A percentile compares a stretch with the other conserved stretches of the same genome.
Conservation (phyloP, 2,113 vertebrate species). For the Campylomormyrus tamandua region DNA sequence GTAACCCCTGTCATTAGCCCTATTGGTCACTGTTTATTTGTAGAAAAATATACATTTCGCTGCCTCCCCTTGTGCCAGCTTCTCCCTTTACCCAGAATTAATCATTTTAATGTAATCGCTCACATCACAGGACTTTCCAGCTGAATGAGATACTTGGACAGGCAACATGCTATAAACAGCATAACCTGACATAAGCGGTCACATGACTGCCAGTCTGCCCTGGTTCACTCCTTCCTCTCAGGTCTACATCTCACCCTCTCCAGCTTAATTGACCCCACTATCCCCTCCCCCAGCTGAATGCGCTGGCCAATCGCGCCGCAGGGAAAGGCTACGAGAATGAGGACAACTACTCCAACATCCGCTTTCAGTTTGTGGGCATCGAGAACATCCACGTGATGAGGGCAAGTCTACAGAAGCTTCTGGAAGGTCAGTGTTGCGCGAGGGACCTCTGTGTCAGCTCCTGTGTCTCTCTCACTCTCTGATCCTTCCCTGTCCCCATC, state of each 20-base stretch:
- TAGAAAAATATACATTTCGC: background rate
- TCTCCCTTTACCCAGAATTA: background rate
- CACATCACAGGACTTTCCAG: background rate
- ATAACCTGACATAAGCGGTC: background rate
- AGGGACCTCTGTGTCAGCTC: background rate
- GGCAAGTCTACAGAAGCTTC: constrained; percentile 83
- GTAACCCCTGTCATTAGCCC: background rate
- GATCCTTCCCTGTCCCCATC: background rate
- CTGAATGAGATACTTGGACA: background rate
- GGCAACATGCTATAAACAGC: background rate
- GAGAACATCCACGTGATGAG: constrained; percentile 99
- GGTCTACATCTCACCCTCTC: background rate
- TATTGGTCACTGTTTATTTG: background rate
- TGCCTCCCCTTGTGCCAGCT: background rate
- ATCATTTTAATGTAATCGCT: background rate
- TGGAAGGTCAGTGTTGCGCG: constrained; percentile 73
- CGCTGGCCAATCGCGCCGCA: constrained; percentile 90
- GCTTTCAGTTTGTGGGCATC: constrained; percentile 98
- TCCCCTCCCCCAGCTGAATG: constrained; percentile 72
- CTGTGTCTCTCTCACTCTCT: background rate
- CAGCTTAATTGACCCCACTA: background rate
- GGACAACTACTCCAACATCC: constrained; percentile 97
- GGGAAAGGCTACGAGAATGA: constrained; percentile 99
- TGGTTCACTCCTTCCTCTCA: background rate
- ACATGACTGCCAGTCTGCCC: background rate